Evolutionary conservation across 2,888 invertebrate genomes (phyloP).

Genomic region (Osmoderma eremita): DNA sequence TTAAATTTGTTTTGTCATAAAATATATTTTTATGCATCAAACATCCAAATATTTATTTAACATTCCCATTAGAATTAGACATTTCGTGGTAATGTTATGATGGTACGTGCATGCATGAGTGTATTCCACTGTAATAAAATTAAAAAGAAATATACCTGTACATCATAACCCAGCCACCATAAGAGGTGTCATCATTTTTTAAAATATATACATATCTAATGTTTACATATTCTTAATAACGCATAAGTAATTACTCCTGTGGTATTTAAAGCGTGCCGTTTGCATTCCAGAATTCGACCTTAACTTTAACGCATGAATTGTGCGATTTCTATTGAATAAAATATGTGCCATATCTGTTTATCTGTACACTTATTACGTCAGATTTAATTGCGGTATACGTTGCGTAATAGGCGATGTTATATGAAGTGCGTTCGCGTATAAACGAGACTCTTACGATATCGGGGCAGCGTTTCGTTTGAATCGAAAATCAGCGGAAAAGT

Average conservation of each 20-base stretch:
- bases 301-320: conserved; percentile 34
- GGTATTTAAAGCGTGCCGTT: conserved; percentile 34
- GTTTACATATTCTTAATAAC: conserved; percentile 12
- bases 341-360: conserved; percentile 20
- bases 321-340: conserved; percentile 32
- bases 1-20: too few relatives aligned
- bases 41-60: too few relatives aligned
- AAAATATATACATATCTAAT: conserved; percentile 5
- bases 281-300: conserved; percentile 38
- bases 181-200: too few relatives aligned
- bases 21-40: too few relatives aligned
- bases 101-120: too few relatives aligned
- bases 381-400: conserved; percentile 22
- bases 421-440: conserved; percentile 14
- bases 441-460: conserved; percentile 27
- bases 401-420: conserved; percentile 27
- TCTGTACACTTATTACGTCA: conserved; percentile 27
- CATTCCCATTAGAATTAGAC: too few relatives aligned
- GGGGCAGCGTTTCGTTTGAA: conserved; percentile 1
- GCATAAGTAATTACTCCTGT: conserved; percentile 26
- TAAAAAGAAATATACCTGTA: too few relatives aligned
- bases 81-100: too few relatives aligned
- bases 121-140: too few relatives aligned
- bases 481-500: too few relatives aligned
- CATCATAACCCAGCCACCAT: too few relatives aligned